These are phyloP conservation scores for Cyphomyrus plagiostoma DNA, from an alignment of 2,113 vertebrate species.

Conservation along the genomic window DNA sequence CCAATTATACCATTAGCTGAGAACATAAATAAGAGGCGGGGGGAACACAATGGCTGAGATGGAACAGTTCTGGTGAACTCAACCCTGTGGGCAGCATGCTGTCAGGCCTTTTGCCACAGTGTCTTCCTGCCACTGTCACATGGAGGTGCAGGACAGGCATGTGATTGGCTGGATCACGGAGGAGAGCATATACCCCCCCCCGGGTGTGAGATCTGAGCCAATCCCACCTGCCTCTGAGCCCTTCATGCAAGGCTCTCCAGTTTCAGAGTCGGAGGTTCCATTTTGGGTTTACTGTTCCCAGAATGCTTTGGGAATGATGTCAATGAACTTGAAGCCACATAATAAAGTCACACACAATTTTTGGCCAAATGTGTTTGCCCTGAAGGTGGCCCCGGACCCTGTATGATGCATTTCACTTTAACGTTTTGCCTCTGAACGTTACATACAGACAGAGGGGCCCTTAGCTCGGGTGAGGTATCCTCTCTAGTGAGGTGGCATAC, in stretches of 20 bases:
- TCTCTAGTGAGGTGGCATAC: not conserved
- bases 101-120: not conserved
- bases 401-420: not conserved
- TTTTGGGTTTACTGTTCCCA: not conserved
- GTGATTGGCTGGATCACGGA: not conserved
- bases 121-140: not conserved
- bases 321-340: not conserved
- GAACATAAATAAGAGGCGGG: too few relatives aligned
- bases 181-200: not conserved
- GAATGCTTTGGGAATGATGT: not conserved
- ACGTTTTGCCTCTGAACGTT: not conserved
- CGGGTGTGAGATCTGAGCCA: not conserved
- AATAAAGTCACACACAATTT: not conserved
- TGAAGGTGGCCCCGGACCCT: conserved; percentile 25
- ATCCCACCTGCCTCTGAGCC: not conserved
- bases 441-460: not conserved
- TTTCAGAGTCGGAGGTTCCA: not conserved
- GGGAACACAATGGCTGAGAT: not conserved
- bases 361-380: not conserved
- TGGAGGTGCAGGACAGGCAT: not conserved
- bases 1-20: not conserved
- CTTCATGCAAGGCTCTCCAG: not conserved
- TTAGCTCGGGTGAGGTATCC: not conserved
- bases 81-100: not conserved
- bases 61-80: not conserved